phyloP scores from a whole-genome alignment of 2,888 invertebrate genomes.

The Polyommatus icarus region DNA sequence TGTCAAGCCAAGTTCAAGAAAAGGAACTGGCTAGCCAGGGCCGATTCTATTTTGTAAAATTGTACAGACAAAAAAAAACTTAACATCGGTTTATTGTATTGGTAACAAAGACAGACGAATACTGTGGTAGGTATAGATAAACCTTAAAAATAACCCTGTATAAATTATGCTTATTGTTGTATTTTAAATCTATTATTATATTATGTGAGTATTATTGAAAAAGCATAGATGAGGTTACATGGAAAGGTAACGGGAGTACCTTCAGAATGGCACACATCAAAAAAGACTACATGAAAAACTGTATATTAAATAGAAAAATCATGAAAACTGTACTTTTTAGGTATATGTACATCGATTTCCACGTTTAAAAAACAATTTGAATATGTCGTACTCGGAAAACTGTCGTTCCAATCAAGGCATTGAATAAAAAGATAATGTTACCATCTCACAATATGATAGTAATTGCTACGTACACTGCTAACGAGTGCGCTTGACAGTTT shows the following conservation, averaged over 20 bases:
- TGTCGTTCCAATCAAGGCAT: conserved; percentile 26
- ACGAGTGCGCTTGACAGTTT: conserved; percentile 14
- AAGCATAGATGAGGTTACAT: conserved; percentile 72
- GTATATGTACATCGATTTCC: conserved; percentile 64
- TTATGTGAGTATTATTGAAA: conserved; percentile 74
- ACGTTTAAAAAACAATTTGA: conserved; percentile 37
- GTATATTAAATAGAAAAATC: conserved; percentile 62
- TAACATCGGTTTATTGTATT: conserved; percentile 29
- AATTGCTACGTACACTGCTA: not conserved
- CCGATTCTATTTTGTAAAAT: conserved; percentile 11
- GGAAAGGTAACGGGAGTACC: conserved; percentile 70
- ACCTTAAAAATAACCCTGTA: conserved; percentile 77
- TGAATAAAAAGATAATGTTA: conserved; percentile 8
- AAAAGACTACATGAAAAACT: conserved; percentile 63
- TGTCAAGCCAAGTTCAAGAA: too few species aligned
- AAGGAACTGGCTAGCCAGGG: too few species aligned
- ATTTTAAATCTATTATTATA: conserved; percentile 68
- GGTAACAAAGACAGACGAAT: conserved; percentile 33
- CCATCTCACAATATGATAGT: not conserved
- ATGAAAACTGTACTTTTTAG: conserved; percentile 74
- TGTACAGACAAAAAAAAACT: conserved; percentile 28
- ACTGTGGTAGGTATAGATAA: conserved; percentile 44
- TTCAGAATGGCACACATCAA: conserved; percentile 74
- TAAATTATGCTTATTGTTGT: conserved; percentile 78
- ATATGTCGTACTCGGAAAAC: conserved; percentile 27